Evolutionary conservation across 2,888 invertebrate genomes (phyloP).

Genomic region (Lacanobia wlatinum): DNA sequence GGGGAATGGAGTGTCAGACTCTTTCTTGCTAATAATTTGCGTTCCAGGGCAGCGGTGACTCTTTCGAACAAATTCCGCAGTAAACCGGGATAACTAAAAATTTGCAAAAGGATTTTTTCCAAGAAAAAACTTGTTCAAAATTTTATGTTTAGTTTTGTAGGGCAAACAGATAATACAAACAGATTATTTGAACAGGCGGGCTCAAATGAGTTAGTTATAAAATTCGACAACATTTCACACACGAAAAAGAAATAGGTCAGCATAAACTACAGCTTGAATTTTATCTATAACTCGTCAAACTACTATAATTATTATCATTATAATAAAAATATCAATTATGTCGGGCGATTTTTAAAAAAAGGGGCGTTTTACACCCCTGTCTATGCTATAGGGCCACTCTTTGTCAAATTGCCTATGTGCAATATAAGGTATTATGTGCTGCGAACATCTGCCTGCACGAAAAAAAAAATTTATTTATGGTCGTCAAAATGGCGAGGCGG

Average conservation of each 20-base stretch:
- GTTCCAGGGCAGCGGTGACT: no score
- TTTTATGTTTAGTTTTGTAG: no score
- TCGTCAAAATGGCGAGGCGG: slow-evolving; percentile 69
- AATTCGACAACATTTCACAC: no score
- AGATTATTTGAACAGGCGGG: no score
- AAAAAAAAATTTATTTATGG: slow-evolving; percentile 79
- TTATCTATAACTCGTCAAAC: slow-evolving; percentile 66
- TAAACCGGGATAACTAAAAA: no score
- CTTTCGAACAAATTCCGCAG: no score
- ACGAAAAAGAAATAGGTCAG: not conserved
- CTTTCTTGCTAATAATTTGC: no score
- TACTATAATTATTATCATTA: slow-evolving; percentile 81
- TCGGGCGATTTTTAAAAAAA: slow-evolving; percentile 68
- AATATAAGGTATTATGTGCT: slow-evolving; percentile 72
- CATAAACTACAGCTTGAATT: not conserved
- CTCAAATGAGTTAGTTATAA: no score
- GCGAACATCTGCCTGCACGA: slow-evolving; percentile 81
- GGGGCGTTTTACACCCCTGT: slow-evolving; percentile 75
- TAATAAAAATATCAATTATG: slow-evolving; percentile 73
- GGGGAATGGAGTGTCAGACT: no score
- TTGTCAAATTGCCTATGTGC: slow-evolving; percentile 70
- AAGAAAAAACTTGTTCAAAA: no score
- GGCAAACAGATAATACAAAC: no score
- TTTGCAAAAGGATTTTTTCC: no score
- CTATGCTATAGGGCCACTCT: slow-evolving; percentile 72